Conservation (phyloP, 2,113 vertebrate species). For the Paraplagusia blochii region DNA sequence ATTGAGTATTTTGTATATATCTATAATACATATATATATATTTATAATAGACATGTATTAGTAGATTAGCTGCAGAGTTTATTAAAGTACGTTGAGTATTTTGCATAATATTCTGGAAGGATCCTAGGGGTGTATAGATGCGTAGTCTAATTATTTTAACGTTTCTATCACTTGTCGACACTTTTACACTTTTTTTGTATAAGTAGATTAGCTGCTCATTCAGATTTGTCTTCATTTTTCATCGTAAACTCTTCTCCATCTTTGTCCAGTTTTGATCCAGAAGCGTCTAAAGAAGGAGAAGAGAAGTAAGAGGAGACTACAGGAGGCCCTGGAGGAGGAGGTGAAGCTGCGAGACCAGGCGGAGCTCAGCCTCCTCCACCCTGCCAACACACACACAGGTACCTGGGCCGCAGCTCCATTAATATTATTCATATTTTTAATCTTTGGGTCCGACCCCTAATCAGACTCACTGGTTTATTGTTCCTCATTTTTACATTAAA, state of each 20-base stretch:
- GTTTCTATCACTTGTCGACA: no score
- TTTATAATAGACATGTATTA: no score
- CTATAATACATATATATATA: no score
- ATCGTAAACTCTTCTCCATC: background rate
- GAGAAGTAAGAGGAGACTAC: slow-evolving; percentile 71
- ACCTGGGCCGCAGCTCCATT: background rate
- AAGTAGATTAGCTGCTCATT: no score
- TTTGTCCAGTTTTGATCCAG: slow-evolving; percentile 64
- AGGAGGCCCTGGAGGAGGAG: slow-evolving; percentile 73
- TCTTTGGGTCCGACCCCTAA: slow-evolving; percentile 10
- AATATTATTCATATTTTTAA: background rate
- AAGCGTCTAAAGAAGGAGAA: slow-evolving; percentile 75
- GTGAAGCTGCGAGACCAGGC: slow-evolving; percentile 73
- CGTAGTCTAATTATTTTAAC: no score
- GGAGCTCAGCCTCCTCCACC: slow-evolving; percentile 67
- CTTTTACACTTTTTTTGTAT: no score
- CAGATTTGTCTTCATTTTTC: no score
- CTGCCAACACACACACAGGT: slow-evolving; percentile 62
- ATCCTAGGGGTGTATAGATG: no score
- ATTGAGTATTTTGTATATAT: no score
- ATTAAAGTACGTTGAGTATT: no score
- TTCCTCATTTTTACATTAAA: slow-evolving; percentile 52
- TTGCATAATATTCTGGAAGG: no score
- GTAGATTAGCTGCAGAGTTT: no score
- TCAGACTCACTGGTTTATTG: background rate